A percentile compares a stretch with the other conserved stretches of the same genome.
phyloP scores from a whole-genome alignment of 2,113 vertebrate species.

The Lamprologus tigripictilis region DNA sequence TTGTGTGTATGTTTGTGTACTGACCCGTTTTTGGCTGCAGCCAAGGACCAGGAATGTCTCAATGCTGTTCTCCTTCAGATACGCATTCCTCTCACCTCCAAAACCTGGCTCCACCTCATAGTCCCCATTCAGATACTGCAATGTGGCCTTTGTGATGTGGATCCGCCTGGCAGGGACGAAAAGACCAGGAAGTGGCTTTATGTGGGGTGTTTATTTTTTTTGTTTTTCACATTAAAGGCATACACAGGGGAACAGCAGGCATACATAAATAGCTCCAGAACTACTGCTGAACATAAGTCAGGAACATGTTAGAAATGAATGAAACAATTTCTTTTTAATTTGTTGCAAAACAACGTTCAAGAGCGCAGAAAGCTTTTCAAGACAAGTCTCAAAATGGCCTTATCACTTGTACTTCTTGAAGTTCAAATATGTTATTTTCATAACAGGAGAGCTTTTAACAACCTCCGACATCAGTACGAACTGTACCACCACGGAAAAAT shows the following conservation, averaged over 20 bases:
- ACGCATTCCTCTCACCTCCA: slow-evolving; percentile 89
- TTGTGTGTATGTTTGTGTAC: slow-evolving; percentile 2
- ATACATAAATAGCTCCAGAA: neutral
- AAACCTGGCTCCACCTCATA: slow-evolving; percentile 93
- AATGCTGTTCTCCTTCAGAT: slow-evolving; percentile 94
- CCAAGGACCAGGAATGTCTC: slow-evolving; percentile 93
- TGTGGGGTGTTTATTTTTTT: neutral
- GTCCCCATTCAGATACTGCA: slow-evolving; percentile 94
- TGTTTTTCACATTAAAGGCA: neutral
- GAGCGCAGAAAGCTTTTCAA: neutral
- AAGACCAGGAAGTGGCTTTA: neutral
- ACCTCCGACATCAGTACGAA: neutral
- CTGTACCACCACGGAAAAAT: neutral
- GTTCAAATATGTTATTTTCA: neutral
- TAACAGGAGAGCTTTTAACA: neutral
- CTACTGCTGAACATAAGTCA: neutral
- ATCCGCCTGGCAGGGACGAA: slow-evolving; percentile 73
- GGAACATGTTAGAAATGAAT: neutral
- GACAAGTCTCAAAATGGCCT: neutral
- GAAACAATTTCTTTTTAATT: neutral
- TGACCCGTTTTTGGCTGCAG: slow-evolving; percentile 92
- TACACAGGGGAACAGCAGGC: neutral
- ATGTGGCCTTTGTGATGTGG: slow-evolving; percentile 91
- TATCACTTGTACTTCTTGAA: neutral
- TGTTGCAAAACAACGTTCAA: neutral